Conservation (phyloP, 1,140 invertebrate species). For the Papilio machaon region DNA sequence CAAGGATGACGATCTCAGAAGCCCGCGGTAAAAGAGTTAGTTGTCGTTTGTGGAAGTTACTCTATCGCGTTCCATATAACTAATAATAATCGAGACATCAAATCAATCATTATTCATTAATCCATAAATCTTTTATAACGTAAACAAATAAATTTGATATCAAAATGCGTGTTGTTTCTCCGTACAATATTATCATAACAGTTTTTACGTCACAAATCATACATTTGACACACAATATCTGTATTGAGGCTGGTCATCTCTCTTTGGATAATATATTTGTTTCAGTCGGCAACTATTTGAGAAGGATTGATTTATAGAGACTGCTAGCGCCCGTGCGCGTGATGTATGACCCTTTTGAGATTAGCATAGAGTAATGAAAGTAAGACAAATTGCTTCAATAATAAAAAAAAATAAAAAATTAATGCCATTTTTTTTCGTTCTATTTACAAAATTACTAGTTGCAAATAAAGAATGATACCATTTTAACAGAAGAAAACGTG, state of each 20-base stretch:
- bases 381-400: constrained; percentile 35
- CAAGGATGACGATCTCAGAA: too few species aligned
- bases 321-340: constrained; percentile 53
- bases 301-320: constrained; percentile 70
- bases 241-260: constrained; percentile 50
- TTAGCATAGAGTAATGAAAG: constrained; percentile 55
- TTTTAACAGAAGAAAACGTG: too few species aligned
- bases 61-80: too few species aligned
- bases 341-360: constrained; percentile 72
- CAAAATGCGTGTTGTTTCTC: not conserved
- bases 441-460: not conserved
- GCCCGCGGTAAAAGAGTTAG: too few species aligned
- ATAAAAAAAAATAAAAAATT: not conserved
- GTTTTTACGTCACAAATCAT: constrained; percentile 28
- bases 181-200: constrained; percentile 26
- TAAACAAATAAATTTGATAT: not conserved
- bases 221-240: constrained; percentile 50
- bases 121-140: not conserved
- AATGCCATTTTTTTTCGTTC: not conserved
- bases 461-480: too few species aligned
- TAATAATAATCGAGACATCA: too few species aligned
- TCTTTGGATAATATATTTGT: constrained; percentile 70
- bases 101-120: not conserved
- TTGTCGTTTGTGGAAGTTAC: too few species aligned
- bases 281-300: constrained; percentile 61